Conservation (phyloP, 2,888 invertebrate species). For the Pyralis farinalis region DNA sequence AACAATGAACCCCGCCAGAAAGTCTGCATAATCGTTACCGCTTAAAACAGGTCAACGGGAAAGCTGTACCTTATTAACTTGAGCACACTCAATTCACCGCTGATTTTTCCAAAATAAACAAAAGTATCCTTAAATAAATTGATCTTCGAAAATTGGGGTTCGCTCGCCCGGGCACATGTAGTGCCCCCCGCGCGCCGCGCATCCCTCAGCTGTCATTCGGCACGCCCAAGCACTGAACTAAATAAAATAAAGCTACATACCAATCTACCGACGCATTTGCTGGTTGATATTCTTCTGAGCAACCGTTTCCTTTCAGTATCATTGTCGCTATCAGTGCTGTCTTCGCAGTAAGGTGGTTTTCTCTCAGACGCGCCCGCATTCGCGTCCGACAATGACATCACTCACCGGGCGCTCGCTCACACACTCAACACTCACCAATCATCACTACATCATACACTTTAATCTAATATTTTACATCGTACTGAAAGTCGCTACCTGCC, state of each 20-base stretch:
- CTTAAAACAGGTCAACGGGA: slow-evolving; percentile 45
- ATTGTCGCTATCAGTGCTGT: slow-evolving; percentile 89
- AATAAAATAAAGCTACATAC: slow-evolving; percentile 59
- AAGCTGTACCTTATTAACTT: slow-evolving; percentile 34
- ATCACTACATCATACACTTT: slow-evolving; percentile 75
- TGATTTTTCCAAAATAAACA: slow-evolving; percentile 30
- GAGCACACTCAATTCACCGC: slow-evolving; percentile 36
- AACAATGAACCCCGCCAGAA: background rate
- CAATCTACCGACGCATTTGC: slow-evolving; percentile 90
- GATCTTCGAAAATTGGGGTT: slow-evolving; percentile 34
- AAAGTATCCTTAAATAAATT: slow-evolving; percentile 44
- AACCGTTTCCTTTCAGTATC: slow-evolving; percentile 90
- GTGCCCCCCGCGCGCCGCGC: slow-evolving; percentile 37
- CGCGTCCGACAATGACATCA: slow-evolving; percentile 64
- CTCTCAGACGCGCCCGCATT: slow-evolving; percentile 47
- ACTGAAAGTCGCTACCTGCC: slow-evolving; percentile 55
- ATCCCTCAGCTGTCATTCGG: slow-evolving; percentile 40
- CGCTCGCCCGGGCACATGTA: slow-evolving; percentile 53
- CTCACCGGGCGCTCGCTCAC: slow-evolving; percentile 58
- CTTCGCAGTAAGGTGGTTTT: slow-evolving; percentile 58
- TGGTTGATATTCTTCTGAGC: slow-evolving; percentile 90
- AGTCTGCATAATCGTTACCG: slow-evolving; percentile 20
- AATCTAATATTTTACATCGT: slow-evolving; percentile 58
- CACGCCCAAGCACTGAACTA: slow-evolving; percentile 67
- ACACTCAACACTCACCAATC: slow-evolving; percentile 58